A percentile compares a stretch with the other conserved stretches of the same genome.
Conservation (phyloP, 2,797 vertebrate genomes). For the Macropodus opercularis region DNA sequence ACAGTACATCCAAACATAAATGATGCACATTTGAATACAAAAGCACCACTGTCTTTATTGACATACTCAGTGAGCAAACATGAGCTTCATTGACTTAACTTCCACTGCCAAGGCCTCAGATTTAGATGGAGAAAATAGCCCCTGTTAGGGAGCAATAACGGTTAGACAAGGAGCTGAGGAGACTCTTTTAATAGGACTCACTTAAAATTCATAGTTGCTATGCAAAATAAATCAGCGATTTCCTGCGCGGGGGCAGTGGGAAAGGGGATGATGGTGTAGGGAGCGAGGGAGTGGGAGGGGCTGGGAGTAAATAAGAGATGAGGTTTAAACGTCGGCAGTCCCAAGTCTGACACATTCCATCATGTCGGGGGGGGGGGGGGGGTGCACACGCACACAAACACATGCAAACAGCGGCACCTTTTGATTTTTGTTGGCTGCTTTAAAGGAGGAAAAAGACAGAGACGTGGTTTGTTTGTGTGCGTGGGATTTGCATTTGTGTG, state of each 20-base stretch:
- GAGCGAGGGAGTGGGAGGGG: conserved; percentile 58
- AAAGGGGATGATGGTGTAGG: conserved; percentile 56
- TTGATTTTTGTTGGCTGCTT: conserved; percentile 40
- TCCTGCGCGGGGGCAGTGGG: conserved; percentile 64
- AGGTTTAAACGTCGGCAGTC: conserved; percentile 83
- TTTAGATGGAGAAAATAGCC: conserved; percentile 70
- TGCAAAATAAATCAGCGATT: conserved; percentile 87
- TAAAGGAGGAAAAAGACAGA: conserved; percentile 30
- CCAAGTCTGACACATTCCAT: conserved; percentile 82
- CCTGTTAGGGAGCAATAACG: conserved; percentile 71
- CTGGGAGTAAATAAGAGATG: conserved; percentile 82
- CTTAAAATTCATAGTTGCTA: conserved; percentile 87
- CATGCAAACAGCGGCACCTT: conserved; percentile 13
- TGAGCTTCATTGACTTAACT: conserved; percentile 25
- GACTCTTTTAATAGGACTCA: conserved; percentile 78
- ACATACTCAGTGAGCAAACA: conserved; percentile 36
- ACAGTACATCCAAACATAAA: conserved; percentile 11
- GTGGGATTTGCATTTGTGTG: conserved; percentile 2
- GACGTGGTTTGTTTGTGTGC: conserved; percentile 19
- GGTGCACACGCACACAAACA: conserved; percentile 9
- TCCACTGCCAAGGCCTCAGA: conserved; percentile 46
- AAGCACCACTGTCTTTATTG: conserved; percentile 14
- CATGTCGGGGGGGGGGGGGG: conserved; percentile 62
- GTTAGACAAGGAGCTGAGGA: conserved; percentile 73
- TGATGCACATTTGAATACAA: background rate